These are phyloP conservation scores for Tachypleus tridentatus DNA, from an alignment of 1,140 invertebrate species.

Conservation along the genomic window DNA sequence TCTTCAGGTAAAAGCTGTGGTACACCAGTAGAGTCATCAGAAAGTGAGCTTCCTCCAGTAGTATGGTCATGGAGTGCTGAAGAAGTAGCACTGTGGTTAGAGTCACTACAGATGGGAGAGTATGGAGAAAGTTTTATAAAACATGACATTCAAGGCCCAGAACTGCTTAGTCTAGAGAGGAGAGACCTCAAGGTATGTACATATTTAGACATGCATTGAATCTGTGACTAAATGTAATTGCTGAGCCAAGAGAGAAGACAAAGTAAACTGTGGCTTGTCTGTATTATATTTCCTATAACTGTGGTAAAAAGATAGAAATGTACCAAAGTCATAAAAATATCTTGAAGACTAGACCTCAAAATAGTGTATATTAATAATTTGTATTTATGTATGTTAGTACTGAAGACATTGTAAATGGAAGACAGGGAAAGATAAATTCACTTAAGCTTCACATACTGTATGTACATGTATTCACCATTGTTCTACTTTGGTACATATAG, in stretches of 20 bases:
- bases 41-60: constrained; percentile 6
- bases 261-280: not conserved
- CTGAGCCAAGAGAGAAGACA: not conserved
- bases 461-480: no score
- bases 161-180: constrained; percentile 71
- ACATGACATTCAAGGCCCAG: constrained; percentile 82
- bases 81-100: constrained; percentile 63
- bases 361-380: not conserved
- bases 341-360: not conserved
- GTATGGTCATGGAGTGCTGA: constrained; percentile 40
- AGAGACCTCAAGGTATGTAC: constrained; percentile 35
- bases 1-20: constrained; percentile 11
- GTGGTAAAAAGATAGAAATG: not conserved
- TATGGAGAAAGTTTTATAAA: constrained; percentile 64
- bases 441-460: no score
- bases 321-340: not conserved
- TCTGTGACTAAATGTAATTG: constrained; percentile 1
- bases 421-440: no score
- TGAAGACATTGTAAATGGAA: no score
- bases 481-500: no score
- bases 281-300: not conserved
- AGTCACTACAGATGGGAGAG: constrained; percentile 71
- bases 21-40: constrained; percentile 10
- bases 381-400: no score
- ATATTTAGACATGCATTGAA: not conserved